Percentiles rank a stretch among this genome's conserved stretches.
phyloP scores from a whole-genome alignment of 2,113 vertebrate genomes.

The Silurus meridionalis region DNA sequence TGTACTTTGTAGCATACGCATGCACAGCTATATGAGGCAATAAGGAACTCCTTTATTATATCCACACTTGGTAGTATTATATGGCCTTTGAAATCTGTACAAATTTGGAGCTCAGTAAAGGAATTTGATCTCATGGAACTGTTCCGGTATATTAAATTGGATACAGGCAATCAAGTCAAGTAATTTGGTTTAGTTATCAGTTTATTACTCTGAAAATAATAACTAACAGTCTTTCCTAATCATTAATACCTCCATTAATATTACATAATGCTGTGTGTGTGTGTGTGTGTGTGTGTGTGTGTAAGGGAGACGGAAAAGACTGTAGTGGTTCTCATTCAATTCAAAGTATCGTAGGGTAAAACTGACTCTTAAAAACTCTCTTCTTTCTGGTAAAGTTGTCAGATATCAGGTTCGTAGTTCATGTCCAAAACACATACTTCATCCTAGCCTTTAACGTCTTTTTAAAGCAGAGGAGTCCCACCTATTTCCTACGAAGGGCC shows the following conservation, averaged over 20 bases:
- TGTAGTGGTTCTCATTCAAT: neutral
- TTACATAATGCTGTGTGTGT: neutral
- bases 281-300: no score
- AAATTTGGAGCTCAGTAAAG: neutral
- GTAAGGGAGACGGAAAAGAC: neutral
- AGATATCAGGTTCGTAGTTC: neutral
- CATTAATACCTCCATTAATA: neutral
- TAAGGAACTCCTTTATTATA: neutral
- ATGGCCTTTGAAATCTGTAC: conserved; percentile 25
- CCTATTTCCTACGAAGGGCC: no score
- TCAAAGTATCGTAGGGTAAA: neutral
- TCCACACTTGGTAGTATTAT: neutral
- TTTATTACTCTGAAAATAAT: neutral
- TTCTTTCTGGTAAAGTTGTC: neutral
- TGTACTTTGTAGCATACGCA: conserved; percentile 32
- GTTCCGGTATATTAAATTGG: neutral
- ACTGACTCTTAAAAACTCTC: no score
- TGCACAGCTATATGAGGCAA: conserved; percentile 1
- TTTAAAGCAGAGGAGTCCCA: neutral
- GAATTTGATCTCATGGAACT: conserved; percentile 15
- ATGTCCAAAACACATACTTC: neutral
- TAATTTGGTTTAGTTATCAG: neutral
- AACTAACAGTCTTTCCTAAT: neutral
- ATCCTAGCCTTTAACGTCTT: neutral
- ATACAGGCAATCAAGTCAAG: neutral